Evolutionary conservation across 2,888 invertebrate genomes (phyloP), one percentile per base, ranked within the genome.

Genomic region (Eudasyphora cyanicolor): DNA sequence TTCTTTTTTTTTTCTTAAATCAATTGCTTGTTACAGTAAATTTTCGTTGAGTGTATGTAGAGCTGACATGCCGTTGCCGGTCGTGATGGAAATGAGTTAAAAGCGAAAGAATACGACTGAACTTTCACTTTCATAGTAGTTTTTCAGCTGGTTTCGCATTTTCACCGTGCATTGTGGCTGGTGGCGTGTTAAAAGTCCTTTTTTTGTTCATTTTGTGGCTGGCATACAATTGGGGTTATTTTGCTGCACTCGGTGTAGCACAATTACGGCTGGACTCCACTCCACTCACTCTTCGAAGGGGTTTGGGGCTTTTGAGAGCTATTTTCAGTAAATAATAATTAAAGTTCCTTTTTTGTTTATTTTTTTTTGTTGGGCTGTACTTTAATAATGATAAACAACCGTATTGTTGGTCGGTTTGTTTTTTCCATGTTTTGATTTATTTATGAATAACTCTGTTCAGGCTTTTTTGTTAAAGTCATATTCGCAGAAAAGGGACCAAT

Each of bases 121-220:
- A 84, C 80, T 80, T 54, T 84, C 80, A 80, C 80, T 78, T 78
- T 80, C 29, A 75, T 54, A 21, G 35, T 54, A 21, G 38, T 35
- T 73, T 45, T 27, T 57, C n/a, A n/a, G 38, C 24, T 29, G 76
- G 69, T 71, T 76, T 83, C 17, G 27, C 24, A 57, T 24, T 54
- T 54, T 24, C 73, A 54, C 64, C 79, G 82, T 78, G n/a, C n/a
- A n/a, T n/a, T n/a, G 35, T 38, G 60, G 29, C 79, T 83, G 80
- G 80, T 77, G 80, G 80, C 80, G 80, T 84, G 57, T 67, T 80
- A 83, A 84, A 60, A 80, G 80, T 78, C 83, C 80, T 75, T 84
- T 75, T n/a, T n/a, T 76, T 82, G 76, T 84, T 80, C 83, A 80
- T 80, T 83, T 84, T 80, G 83, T 75, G 83, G 83, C 77, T 70